A percentile compares a stretch with the other conserved stretches of the same genome.
Evolutionary conservation across 2,113 vertebrate species (phyloP).

Genomic region (Lipotes vexillifer): DNA sequence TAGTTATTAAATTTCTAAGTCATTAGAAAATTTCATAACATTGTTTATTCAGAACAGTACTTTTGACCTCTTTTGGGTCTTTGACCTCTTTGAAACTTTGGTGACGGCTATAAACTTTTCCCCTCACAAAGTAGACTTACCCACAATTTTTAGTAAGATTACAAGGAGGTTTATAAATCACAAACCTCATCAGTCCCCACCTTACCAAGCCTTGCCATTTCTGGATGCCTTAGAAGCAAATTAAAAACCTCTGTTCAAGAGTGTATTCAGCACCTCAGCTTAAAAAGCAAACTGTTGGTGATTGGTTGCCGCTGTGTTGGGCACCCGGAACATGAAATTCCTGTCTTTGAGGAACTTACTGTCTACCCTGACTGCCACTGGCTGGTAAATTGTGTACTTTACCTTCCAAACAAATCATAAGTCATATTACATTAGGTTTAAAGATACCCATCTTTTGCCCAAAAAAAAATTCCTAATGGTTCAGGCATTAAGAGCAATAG

Average conservation of each 20-base stretch:
- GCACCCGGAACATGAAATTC: not conserved
- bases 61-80: not conserved
- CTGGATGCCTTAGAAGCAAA: not conserved
- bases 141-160: not conserved
- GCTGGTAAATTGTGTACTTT: not conserved
- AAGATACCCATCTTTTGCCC: not conserved
- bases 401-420: not conserved
- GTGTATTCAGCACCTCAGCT: not conserved
- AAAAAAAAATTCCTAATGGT: not conserved
- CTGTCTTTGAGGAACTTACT: not conserved
- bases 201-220: not conserved
- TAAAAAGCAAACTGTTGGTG: not conserved
- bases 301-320: not conserved
- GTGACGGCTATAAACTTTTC: not conserved
- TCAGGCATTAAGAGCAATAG: not conserved
- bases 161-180: not conserved
- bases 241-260: not conserved
- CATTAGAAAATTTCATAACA: not conserved
- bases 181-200: not conserved
- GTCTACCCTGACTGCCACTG: not conserved
- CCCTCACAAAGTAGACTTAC: not conserved
- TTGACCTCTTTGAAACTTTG: not conserved
- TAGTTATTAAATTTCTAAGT: not conserved
- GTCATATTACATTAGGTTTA: not conserved
- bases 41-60: not conserved